A percentile compares a stretch with the other conserved stretches of the same genome.
These are phyloP conservation scores for Mungos mungo DNA, from an alignment of 2,113 vertebrate genomes.

Conservation along the genomic window DNA sequence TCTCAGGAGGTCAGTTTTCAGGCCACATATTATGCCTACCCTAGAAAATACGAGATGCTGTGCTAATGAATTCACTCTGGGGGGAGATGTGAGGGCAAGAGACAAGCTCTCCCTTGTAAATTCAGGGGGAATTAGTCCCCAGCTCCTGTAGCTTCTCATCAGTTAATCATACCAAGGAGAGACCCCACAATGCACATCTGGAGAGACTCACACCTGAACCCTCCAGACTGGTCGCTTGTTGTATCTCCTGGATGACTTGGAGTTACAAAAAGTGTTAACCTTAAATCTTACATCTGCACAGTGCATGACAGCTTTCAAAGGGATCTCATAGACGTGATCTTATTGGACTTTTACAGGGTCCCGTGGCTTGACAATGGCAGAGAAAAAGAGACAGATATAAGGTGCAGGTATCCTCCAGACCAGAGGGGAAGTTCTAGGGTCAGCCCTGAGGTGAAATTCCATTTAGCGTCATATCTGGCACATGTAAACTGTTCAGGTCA, in stretches of 20 bases:
- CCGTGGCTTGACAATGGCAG: background rate
- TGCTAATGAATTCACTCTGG: background rate
- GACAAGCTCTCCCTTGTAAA: too few species aligned
- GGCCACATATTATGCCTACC: conserved; percentile 46
- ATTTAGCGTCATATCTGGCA: background rate
- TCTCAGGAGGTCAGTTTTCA: conserved; percentile 62
- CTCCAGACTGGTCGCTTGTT: background rate
- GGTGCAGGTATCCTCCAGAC: too few species aligned
- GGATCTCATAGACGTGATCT: background rate
- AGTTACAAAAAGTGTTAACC: background rate
- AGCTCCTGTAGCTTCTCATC: background rate
- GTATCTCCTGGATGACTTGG: background rate
- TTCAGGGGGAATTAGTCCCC: background rate
- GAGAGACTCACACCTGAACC: background rate
- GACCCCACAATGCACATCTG: rapidly evolving
- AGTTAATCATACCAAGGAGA: background rate
- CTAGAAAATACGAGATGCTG: conserved; percentile 37
- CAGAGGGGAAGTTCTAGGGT: background rate
- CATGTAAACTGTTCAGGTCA: background rate
- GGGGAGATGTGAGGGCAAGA: background rate
- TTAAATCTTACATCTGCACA: background rate
- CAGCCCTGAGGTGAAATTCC: background rate
- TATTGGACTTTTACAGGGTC: background rate
- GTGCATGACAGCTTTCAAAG: background rate
- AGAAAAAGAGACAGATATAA: background rate